Base-by-base conservation (phyloP, 2,888 invertebrate species). In the Drosophila imparisetae region DNA sequence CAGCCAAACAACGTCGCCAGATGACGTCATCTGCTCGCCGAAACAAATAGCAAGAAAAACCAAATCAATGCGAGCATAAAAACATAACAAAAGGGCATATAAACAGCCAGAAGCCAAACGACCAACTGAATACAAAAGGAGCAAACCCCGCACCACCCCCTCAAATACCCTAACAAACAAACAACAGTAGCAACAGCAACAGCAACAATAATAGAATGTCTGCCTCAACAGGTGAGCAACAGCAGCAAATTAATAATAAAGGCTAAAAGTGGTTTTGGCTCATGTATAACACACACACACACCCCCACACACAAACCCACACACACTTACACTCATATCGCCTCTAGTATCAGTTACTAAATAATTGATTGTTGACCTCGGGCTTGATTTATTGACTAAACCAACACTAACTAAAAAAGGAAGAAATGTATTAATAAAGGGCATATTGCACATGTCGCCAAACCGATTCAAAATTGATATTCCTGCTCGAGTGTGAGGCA, bases 141-240 rank as follows among this genome's bases (percentile, higher is more conserved):
- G 36, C 8, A 50, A 48, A 29, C 32, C 15, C 36, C 18, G 13
- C 40, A 11, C 38, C 32, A 10, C 10, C 54, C 27, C 27, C 40
- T 0, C 18, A 21, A 40, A 36, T 27, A 29, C 4, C 63, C 45
- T 63, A 80, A 7, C 32, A 50, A 61, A 45, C 45, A 45, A 15
- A 8, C 49, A 68, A 63, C 34, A 53, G 40, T 36, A 21, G n/a
- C 61, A 65, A 66, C 72, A 90, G 85, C 77, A 32, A n/a, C 58
- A 48, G 57, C 42, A 66, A 59, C 38, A 55, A 66, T 68, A 66
- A 75, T n/a, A 50, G 13, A 59, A 65, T 66, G 54, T 64, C 64
- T 54, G 64, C 68, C 32, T 84, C 90, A 90, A 90, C 90, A 90
- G 90, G 90, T 90, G 83, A 90, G 83, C 77, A 52, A 32, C 61